Percentiles rank a stretch among this genome's conserved stretches.
phyloP scores from a whole-genome alignment of 2,888 invertebrate species.

The Amblyteles armatorius region DNA sequence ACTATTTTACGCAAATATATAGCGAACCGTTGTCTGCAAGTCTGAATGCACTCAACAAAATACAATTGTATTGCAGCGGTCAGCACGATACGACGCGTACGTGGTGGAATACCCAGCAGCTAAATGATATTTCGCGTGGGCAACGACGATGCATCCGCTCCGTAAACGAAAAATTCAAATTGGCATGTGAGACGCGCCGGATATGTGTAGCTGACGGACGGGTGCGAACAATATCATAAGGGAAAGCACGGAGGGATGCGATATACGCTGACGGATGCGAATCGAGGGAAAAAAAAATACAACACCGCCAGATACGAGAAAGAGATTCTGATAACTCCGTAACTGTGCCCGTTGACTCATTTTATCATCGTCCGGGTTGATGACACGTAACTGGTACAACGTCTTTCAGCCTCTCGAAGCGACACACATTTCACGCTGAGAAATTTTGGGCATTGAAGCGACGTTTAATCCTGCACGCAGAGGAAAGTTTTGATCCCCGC shows the following conservation, averaged over 20 bases:
- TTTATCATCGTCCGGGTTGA: conserved; percentile 19
- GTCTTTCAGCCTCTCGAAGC: background rate
- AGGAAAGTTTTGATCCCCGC: too few species aligned
- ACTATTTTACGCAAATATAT: background rate
- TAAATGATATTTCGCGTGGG: conserved; percentile 48
- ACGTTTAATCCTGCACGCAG: background rate
- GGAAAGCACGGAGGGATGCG: conserved; percentile 48
- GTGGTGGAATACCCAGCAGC: too few species aligned
- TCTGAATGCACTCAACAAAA: background rate
- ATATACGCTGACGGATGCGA: conserved; percentile 43
- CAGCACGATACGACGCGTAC: background rate
- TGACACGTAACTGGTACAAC: conserved; percentile 16
- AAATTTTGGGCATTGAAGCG: background rate
- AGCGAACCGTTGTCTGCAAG: background rate
- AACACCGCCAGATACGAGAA: conserved; percentile 36
- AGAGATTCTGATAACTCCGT: conserved; percentile 38
- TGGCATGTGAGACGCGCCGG: conserved; percentile 51
- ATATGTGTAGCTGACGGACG: conserved; percentile 45
- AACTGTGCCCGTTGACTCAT: conserved; percentile 14
- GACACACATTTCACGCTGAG: too few species aligned
- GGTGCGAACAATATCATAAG: conserved; percentile 47
- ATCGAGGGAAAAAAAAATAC: conserved; percentile 10
- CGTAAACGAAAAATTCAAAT: conserved; percentile 6
- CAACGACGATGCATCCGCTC: conserved; percentile 41
- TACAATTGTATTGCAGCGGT: background rate